phyloP scores from a whole-genome alignment of 1,140 invertebrate genomes.

The Scaptomyza hsui region DNA sequence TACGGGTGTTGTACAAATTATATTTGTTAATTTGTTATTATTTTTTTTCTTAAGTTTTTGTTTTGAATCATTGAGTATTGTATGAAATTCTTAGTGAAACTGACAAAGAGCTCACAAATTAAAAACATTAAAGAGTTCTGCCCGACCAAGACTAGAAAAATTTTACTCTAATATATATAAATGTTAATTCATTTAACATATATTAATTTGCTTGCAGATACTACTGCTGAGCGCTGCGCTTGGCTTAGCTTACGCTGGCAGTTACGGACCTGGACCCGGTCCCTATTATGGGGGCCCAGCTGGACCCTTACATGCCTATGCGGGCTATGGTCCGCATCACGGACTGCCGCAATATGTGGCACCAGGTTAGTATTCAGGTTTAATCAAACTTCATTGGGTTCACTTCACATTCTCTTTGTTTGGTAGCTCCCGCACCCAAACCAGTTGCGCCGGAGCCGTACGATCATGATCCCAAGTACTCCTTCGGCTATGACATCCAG shows the following conservation, averaged over 20 bases:
- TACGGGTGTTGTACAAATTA: no score
- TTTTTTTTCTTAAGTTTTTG: no score
- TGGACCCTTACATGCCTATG: constrained; percentile 53
- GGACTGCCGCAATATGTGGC: constrained; percentile 57
- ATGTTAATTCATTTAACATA: no score
- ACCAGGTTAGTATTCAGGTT: constrained; percentile 31
- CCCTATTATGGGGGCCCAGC: constrained; percentile 66
- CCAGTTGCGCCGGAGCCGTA: constrained; percentile 84
- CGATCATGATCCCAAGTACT: constrained; percentile 86
- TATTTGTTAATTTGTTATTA: no score
- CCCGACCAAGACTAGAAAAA: no score
- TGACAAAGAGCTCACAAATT: no score
- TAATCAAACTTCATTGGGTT: constrained; percentile 15
- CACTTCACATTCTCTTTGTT: neutral
- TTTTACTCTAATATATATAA: no score
- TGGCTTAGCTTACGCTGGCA: constrained; percentile 64
- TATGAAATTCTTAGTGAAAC: no score
- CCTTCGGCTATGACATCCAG: constrained; percentile 86
- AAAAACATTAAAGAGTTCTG: no score
- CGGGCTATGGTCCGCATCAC: constrained; percentile 51
- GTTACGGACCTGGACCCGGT: constrained; percentile 76
- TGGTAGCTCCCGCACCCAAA: constrained; percentile 47
- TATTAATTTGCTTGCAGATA: constrained; percentile 45
- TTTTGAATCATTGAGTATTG: no score
- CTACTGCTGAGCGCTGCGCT: constrained; percentile 70